A percentile compares a stretch with the other conserved stretches of the same genome.
phyloP scores from a whole-genome alignment of 2,113 vertebrate species.

The Rhinichthys klamathensis region DNA sequence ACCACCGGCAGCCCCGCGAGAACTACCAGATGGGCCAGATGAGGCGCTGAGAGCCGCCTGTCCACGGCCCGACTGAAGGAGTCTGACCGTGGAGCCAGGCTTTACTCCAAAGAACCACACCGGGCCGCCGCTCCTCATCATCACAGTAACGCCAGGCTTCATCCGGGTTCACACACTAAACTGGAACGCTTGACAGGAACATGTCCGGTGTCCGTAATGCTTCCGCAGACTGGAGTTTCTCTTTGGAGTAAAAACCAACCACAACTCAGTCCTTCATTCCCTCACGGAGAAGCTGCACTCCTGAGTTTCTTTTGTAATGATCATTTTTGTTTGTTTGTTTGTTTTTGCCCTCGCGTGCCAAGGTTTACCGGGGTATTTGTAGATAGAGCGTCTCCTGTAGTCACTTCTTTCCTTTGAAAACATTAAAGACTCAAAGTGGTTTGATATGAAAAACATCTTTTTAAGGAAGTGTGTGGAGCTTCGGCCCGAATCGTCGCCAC shows the following conservation, averaged over 20 bases:
- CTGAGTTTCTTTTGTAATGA: no score
- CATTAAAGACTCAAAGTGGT: not conserved
- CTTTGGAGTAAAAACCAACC: no score
- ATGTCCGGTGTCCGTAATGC: conserved; percentile 48
- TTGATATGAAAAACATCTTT: conserved; percentile 40
- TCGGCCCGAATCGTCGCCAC: not conserved
- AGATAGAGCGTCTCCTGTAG: conserved; percentile 67
- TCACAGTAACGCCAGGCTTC: not conserved
- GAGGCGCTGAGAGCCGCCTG: conserved; percentile 83
- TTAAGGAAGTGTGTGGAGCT: conserved; percentile 11
- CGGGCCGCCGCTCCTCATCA: conserved; percentile 65
- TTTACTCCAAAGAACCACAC: conserved; percentile 16
- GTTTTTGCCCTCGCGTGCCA: conserved; percentile 63
- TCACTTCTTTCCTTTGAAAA: conserved; percentile 47
- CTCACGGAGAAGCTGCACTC: no score
- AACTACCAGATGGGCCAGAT: conserved; percentile 99
- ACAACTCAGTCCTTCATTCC: not conserved
- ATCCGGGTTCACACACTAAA: no score
- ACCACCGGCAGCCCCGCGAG: conserved; percentile 89
- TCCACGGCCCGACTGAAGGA: conserved; percentile 40
- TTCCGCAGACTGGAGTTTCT: conserved; percentile 40
- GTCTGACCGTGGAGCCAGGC: no score
- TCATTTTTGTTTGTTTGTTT: conserved; percentile 46
- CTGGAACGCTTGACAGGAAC: conserved; percentile 41
- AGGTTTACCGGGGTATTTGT: conserved; percentile 72